Conservation (phyloP, 2,888 invertebrate genomes). For the Pomacea canaliculata region DNA sequence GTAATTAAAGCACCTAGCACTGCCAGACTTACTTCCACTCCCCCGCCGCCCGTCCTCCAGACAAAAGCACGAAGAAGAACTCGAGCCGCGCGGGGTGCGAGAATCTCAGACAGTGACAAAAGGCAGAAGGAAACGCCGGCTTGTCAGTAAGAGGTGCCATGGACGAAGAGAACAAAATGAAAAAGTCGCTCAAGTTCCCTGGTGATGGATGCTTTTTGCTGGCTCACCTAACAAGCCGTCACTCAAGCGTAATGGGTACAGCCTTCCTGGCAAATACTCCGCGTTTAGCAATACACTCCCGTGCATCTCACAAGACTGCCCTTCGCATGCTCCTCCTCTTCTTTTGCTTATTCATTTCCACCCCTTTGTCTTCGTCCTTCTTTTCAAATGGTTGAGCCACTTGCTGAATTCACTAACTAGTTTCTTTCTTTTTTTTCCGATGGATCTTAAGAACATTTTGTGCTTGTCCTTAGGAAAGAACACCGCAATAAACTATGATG, state of each 20-base stretch:
- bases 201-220: slow-evolving; percentile 3
- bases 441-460: background rate
- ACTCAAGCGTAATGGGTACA: slow-evolving; percentile 4
- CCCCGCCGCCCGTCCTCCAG: too few species aligned
- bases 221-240: background rate
- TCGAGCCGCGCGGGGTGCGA: too few species aligned
- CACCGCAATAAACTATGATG: too few species aligned
- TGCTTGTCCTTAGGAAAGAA: background rate
- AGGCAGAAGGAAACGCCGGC: too few species aligned
- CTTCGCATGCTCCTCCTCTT: background rate
- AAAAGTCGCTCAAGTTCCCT: slow-evolving; percentile 2
- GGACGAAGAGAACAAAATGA: background rate
- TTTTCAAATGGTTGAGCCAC: background rate
- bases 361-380: background rate
- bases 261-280: background rate
- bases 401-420: background rate
- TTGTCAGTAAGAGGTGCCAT: too few species aligned
- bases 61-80: too few species aligned
- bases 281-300: slow-evolving; percentile 4
- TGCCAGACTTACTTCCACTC: too few species aligned
- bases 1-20: too few species aligned
- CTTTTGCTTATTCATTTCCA: background rate
- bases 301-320: background rate
- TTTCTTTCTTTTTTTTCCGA: background rate
- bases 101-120: too few species aligned